Percentiles rank a stretch among this genome's conserved stretches.
These are phyloP conservation scores for Oxyruncus cristatus DNA, from an alignment of 2,113 vertebrate genomes.

Conservation along the genomic window DNA sequence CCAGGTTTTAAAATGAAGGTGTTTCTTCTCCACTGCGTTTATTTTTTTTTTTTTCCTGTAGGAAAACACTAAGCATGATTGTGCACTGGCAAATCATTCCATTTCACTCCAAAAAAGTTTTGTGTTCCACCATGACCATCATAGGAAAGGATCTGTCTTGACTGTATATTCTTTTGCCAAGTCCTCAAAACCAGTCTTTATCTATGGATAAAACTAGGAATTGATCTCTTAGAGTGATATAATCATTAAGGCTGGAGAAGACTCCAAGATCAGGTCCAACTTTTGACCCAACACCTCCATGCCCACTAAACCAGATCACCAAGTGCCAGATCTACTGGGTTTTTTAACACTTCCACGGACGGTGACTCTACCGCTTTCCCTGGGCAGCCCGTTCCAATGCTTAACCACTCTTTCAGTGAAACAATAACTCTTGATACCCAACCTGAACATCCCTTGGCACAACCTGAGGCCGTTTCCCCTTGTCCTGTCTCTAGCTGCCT, in stretches of 20 bases:
- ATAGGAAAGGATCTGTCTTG: neutral
- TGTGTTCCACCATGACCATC: neutral
- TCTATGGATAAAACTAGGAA: neutral
- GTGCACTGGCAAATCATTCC: neutral
- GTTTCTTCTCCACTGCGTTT: neutral
- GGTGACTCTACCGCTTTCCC: neutral
- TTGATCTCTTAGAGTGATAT: neutral
- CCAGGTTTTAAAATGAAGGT: neutral
- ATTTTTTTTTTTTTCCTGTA: neutral
- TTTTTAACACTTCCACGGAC: rapidly evolving
- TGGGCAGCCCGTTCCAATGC: neutral
- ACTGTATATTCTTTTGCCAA: neutral
- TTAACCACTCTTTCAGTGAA: neutral
- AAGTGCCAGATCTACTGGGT: neutral
- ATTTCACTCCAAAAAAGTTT: neutral
- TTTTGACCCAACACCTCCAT: neutral
- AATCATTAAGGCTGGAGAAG: neutral
- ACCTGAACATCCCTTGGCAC: neutral
- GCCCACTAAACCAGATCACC: neutral
- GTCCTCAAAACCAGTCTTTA: neutral
- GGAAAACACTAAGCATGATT: neutral
- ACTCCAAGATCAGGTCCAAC: neutral
- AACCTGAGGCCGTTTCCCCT: neutral
- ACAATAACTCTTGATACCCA: neutral
- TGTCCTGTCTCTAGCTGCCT: neutral